Base-by-base conservation (phyloP, 2,113 vertebrate genomes). In the Empidonax alnorum region DNA sequence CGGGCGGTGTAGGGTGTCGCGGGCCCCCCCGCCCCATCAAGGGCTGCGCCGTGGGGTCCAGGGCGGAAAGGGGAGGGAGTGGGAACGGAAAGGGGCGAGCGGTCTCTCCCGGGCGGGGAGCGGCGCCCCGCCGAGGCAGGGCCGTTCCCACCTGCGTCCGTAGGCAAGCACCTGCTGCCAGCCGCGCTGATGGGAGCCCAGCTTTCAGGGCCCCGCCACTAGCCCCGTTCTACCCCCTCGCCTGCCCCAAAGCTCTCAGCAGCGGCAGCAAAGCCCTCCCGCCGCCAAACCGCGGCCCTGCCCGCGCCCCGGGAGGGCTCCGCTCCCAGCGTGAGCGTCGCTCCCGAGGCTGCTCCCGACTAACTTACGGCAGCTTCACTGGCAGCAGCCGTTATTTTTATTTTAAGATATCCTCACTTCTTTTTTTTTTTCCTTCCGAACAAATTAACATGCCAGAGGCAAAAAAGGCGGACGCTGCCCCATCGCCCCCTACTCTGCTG, bases 161-260 rank as follows among this genome's bases (percentile, higher is more conserved):
- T 69, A 73, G 37, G n/a, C 50, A 39, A 62, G 84, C 94, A 95
- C 96, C 94, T 96, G 96, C 90, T 91, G 52, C 66, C 44, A 17
- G 44, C 58, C 7, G 21, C 7, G 17, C 42, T 31, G 49, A 21
- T 27, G 53, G 62, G 20, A 91, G 9, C 59, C 27, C 39, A 15
- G 44, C 9, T 49, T 30, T 25, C n/a, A 37, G 17, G 22, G 66
- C 9, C 30, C 35, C 39, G 20, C 23, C 14, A 6, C 35, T 58
- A 42, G 20, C 22, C 11, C 33, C 10, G 5, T 31, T 93, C 37
- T 66, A 27, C 14, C 33, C 56, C 12, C 6, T 84, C 33, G 18
- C 23, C 55, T 33, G 65, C 14, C 42, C 37, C 16, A 61, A 42
- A 35, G 33, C 12, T 10, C 39, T 85, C 68, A 6, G 22, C 16